Percentiles rank a stretch among this genome's conserved stretches.
These are phyloP conservation scores for Oenanthe melanoleuca DNA, from an alignment of 2,113 vertebrate genomes.

Conservation along the genomic window DNA sequence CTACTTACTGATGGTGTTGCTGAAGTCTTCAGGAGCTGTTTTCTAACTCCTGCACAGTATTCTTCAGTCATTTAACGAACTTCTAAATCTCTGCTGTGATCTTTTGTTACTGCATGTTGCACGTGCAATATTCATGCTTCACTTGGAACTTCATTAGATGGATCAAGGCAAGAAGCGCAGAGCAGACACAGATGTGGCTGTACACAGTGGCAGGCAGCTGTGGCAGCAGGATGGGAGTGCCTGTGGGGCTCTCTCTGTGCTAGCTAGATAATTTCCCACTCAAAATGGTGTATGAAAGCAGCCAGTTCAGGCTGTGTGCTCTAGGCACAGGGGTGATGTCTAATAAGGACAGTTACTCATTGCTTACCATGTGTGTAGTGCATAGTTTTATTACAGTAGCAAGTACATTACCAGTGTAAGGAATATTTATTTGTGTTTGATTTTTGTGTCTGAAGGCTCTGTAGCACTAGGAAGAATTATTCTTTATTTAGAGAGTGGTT, in stretches of 20 bases:
- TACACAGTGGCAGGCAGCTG: neutral
- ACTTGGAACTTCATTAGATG: neutral
- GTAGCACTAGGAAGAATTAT: neutral
- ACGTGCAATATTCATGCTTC: neutral
- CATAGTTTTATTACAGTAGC: neutral
- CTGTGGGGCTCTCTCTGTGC: neutral
- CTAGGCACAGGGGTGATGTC: neutral
- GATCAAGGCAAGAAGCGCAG: neutral
- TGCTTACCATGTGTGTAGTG: neutral
- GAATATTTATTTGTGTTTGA: neutral
- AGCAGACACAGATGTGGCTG: neutral
- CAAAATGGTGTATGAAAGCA: neutral
- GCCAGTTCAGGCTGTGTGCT: neutral
- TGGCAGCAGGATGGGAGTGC: neutral
- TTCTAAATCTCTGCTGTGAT: neutral
- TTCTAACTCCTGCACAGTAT: neutral
- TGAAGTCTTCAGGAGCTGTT: neutral
- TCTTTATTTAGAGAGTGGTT: neutral
- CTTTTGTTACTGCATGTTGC: neutral
- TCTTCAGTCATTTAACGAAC: neutral
- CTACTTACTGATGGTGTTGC: neutral
- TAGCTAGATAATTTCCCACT: neutral
- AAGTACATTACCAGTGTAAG: neutral
- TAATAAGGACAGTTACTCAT: neutral
- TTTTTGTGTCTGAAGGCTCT: constrained; percentile 11